Evolutionary conservation across 2,113 vertebrate genomes (phyloP).

Genomic region (Lontra canadensis): DNA sequence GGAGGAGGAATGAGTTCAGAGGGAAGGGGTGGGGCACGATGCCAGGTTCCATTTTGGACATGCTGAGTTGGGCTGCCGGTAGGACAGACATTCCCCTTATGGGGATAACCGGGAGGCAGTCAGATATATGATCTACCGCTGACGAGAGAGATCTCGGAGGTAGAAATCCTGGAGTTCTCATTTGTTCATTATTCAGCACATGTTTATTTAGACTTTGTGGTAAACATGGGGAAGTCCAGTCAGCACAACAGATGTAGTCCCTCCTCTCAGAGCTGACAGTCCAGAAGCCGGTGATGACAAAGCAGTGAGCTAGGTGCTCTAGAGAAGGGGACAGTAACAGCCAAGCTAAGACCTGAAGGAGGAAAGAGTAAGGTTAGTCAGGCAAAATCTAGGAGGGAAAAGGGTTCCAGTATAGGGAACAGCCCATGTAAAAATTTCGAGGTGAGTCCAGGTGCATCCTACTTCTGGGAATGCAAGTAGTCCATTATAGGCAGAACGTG

Average conservation of each 20-base stretch:
- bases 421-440: accelerated
- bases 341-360: not conserved
- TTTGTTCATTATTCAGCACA: not conserved
- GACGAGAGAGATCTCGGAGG: not conserved
- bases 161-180: not conserved
- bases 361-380: not conserved
- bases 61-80: not conserved
- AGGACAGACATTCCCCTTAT: not conserved
- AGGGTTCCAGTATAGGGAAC: not conserved
- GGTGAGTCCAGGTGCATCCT: not conserved
- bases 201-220: not conserved
- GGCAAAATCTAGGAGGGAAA: not conserved
- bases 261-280: not conserved
- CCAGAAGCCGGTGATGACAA: not conserved
- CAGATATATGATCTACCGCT: not conserved
- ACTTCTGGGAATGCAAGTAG: not conserved
- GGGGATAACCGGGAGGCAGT: no score
- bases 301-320: not conserved
- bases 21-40: not conserved
- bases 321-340: not conserved
- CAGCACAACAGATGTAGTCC: not conserved
- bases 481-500: accelerated
- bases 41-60: not conserved
- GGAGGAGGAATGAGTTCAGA: not conserved
- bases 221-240: not conserved